A percentile compares a stretch with the other conserved stretches of the same genome.
Evolutionary conservation across 2,113 vertebrate genomes (phyloP).

Genomic region (Boleophthalmus pectinirostris): DNA sequence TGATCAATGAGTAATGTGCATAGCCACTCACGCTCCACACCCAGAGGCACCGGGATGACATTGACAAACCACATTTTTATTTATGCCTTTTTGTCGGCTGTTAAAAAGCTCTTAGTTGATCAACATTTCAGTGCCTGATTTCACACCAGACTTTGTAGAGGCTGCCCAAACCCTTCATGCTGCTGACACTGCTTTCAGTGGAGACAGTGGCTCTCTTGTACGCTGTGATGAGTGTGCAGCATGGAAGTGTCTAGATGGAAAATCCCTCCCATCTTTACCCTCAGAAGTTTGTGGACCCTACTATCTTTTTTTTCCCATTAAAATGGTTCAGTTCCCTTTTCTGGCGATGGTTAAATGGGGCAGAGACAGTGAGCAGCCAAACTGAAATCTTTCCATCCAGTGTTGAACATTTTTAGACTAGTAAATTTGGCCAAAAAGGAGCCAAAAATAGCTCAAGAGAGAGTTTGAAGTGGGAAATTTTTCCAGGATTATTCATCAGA

Average conservation of each 20-base stretch:
- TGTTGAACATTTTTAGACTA: constrained; percentile 61
- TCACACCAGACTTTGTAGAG: constrained; percentile 23
- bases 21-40: constrained; percentile 58
- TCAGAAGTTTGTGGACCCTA: constrained; percentile 33
- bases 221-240: constrained; percentile 18
- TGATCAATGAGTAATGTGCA: constrained; percentile 75
- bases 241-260: constrained; percentile 52
- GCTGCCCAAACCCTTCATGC: constrained; percentile 11
- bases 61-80: constrained; percentile 6
- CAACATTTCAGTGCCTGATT: constrained; percentile 16
- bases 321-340: constrained; percentile 52
- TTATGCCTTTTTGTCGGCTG: constrained; percentile 12
- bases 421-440: constrained; percentile 47
- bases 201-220: constrained; percentile 39
- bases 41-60: constrained; percentile 33
- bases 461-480: constrained; percentile 48
- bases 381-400: constrained; percentile 59
- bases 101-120: constrained; percentile 30
- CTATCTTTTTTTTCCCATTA: constrained; percentile 56
- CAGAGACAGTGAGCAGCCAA: constrained; percentile 47
- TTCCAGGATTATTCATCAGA: constrained; percentile 34
- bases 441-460: constrained; percentile 49
- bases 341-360: constrained; percentile 18
- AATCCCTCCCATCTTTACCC: constrained; percentile 53
- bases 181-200: constrained; percentile 40